Base-by-base conservation (phyloP, 1,140 invertebrate species). In the Atopsyche davidsoni region DNA sequence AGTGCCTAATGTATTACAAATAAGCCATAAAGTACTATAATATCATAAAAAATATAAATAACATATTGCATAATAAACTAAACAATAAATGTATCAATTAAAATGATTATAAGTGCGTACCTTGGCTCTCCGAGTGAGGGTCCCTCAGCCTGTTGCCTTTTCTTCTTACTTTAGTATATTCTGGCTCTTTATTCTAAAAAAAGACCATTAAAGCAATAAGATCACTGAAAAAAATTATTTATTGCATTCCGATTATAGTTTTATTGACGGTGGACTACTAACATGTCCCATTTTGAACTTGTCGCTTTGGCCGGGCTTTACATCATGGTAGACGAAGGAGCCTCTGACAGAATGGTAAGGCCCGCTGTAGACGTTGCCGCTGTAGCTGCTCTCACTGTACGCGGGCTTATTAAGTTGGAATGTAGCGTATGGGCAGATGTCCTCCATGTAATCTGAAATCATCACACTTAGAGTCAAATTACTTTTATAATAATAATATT, bases 341-440 rank as follows among this genome's bases (percentile, higher is more conserved):
- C 88, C 87, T 46, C 89, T 76, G 40, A 91, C 88, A 38, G 87
- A 85, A 66, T 87, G 85, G 68, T 88, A 88, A 50, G 86, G 85
- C 1, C 86, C 86, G 65, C 83, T 86, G 67, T 87, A 88, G 2
- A 88, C 86, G 63, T 90, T 89, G 47, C 88, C 89, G 62, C 86
- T 90, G 73, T 90, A 91, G 34, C 87, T 88, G 66, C 87, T 91
- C 68, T 91, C 87, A 61, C 85, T 86, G 67, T 88, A 87, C 4
- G 87, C 81, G 46, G 86, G 85, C 62, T 90, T 89, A 39, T 87
- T 86, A 55, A 92, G 73, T 66, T 92, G 89, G 69, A 92, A 92
- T 22, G 89, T 92, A 31, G 89, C 89, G 69, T 92, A 92, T 1
- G 88, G 88, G 65, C 89, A 92, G 52, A 91, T 89, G 67, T 92